Conservation (phyloP, 2,113 vertebrate genomes). For the Chamaea fasciata region DNA sequence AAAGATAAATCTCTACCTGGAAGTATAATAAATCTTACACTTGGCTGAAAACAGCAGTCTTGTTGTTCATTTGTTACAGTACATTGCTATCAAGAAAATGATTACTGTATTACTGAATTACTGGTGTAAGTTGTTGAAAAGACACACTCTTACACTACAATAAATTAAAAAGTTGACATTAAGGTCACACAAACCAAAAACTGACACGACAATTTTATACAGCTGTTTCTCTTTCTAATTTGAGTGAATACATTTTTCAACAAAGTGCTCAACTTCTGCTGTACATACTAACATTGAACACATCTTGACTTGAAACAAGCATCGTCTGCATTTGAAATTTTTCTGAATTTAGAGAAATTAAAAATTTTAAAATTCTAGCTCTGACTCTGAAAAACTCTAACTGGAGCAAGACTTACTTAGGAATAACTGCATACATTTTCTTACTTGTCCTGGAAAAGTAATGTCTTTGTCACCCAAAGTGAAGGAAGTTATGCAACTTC, state of each 20-base stretch:
- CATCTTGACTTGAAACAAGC: background rate
- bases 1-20: slow-evolving; percentile 21
- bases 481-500: background rate
- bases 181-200: background rate
- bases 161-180: background rate
- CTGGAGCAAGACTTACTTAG: background rate
- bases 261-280: background rate
- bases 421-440: background rate
- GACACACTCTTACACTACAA: background rate
- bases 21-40: slow-evolving; percentile 18
- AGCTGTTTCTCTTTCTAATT: background rate
- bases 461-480: background rate
- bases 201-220: background rate
- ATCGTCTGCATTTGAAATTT: background rate
- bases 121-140: background rate
- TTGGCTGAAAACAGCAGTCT: background rate
- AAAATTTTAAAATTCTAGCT: background rate
- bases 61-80: background rate
- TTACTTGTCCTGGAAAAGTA: background rate
- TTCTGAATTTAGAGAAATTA: background rate
- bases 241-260: background rate
- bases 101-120: background rate
- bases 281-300: background rate
- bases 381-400: background rate
- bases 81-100: background rate